These are phyloP conservation scores for Acronicta alni DNA, from an alignment of 2,888 invertebrate species.

Conservation along the genomic window DNA sequence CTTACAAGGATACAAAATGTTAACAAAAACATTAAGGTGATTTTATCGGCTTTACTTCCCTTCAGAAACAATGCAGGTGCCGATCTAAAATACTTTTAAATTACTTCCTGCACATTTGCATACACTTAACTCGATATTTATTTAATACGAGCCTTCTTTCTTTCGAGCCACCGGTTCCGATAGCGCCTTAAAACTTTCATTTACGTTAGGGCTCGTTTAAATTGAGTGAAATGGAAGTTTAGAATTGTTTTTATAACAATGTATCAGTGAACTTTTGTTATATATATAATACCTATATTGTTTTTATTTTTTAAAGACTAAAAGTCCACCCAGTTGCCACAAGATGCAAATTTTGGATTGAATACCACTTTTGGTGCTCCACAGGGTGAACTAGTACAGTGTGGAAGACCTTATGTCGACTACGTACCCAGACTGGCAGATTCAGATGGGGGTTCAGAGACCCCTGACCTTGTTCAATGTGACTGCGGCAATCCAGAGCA, in stretches of 20 bases:
- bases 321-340: no score
- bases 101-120: slow-evolving; percentile 49
- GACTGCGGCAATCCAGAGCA: no score
- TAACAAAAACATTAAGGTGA: not conserved
- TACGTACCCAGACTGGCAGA: no score
- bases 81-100: slow-evolving; percentile 43
- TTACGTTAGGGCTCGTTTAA: slow-evolving; percentile 31
- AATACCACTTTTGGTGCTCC: no score
- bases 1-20: not conserved
- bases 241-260: not conserved
- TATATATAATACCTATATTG: no score
- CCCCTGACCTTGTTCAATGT: no score
- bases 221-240: slow-evolving; percentile 2
- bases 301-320: no score
- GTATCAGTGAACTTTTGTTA: no score
- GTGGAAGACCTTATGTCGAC: no score
- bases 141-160: slow-evolving; percentile 45
- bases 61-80: slow-evolving; percentile 25
- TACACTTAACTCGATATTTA: slow-evolving; percentile 53
- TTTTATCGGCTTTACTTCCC: slow-evolving; percentile 1
- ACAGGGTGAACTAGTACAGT: no score
- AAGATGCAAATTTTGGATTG: no score
- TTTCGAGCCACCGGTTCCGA: slow-evolving; percentile 22
- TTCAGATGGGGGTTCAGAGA: no score
- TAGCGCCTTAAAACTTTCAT: slow-evolving; percentile 29